These are phyloP conservation scores for Anguilla rostrata DNA, from an alignment of 2,113 vertebrate species.

Conservation along the genomic window DNA sequence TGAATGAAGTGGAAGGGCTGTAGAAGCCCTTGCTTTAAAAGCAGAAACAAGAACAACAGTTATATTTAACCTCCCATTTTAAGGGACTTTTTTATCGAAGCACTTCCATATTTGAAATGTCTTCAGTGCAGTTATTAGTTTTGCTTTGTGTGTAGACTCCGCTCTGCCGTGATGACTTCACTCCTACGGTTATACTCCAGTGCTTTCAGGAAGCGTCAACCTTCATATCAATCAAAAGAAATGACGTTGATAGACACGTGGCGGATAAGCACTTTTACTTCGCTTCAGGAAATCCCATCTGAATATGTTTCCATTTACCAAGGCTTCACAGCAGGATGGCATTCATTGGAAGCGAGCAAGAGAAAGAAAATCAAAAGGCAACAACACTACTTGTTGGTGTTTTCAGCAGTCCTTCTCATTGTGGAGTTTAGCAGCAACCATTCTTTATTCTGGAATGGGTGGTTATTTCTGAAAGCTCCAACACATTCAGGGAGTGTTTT, in stretches of 20 bases:
- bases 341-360: neutral
- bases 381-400: neutral
- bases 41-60: neutral
- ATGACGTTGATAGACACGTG: neutral
- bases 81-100: constrained; percentile 13
- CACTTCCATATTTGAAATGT: constrained; percentile 26
- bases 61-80: constrained; percentile 3
- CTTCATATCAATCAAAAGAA: neutral
- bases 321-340: neutral
- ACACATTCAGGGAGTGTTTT: neutral
- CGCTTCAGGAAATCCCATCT: neutral
- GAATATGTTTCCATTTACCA: neutral
- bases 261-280: neutral
- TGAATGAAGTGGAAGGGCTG: neutral
- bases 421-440: neutral
- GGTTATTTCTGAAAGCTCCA: neutral
- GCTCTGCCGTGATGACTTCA: neutral
- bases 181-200: neutral
- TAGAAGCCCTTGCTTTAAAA: neutral
- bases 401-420: neutral
- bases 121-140: constrained; percentile 11
- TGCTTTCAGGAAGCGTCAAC: neutral
- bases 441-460: neutral
- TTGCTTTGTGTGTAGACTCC: neutral
- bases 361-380: neutral